Percentiles rank a stretch among this genome's conserved stretches.
phyloP scores from a whole-genome alignment of 1,140 invertebrate species.

The Oryzaephilus surinamensis region DNA sequence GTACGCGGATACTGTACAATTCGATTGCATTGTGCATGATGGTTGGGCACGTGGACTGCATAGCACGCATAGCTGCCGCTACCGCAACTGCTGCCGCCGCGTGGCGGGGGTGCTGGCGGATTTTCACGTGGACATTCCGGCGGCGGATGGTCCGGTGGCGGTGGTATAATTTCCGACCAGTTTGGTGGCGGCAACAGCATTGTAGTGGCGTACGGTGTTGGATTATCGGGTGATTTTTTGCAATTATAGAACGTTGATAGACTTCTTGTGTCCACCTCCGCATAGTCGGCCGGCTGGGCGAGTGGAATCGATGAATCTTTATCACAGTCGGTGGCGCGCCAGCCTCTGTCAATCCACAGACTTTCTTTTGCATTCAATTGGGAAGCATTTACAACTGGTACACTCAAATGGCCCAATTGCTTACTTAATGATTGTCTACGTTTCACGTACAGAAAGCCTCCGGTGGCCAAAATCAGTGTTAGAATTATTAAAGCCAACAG shows the following conservation, averaged over 20 bases:
- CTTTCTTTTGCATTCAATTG: slow-evolving; percentile 60
- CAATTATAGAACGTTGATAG: slow-evolving; percentile 73
- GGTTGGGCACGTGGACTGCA: slow-evolving; percentile 28
- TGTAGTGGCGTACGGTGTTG: slow-evolving; percentile 75
- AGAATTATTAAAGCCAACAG: slow-evolving; percentile 58
- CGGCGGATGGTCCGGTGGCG: slow-evolving; percentile 70
- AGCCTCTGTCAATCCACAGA: slow-evolving; percentile 65
- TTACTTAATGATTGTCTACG: slow-evolving; percentile 49
- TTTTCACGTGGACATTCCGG: slow-evolving; percentile 38
- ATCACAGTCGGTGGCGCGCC: slow-evolving; percentile 55
- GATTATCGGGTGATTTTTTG: slow-evolving; percentile 52
- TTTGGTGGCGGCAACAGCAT: slow-evolving; percentile 54
- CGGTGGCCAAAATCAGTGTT: slow-evolving; percentile 52
- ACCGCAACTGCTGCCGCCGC: slow-evolving; percentile 23
- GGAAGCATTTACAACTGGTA: slow-evolving; percentile 53
- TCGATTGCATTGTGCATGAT: slow-evolving; percentile 8
- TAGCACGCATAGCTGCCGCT: slow-evolving; percentile 30
- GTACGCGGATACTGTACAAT: slow-evolving; percentile 20
- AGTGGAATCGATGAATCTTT: slow-evolving; percentile 44
- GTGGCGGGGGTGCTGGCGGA: slow-evolving; percentile 25
- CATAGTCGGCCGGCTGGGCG: slow-evolving; percentile 51
- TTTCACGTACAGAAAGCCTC: slow-evolving; percentile 51
- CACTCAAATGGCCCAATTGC: slow-evolving; percentile 51
- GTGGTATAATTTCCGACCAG: slow-evolving; percentile 68
- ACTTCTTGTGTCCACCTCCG: slow-evolving; percentile 62